Base-by-base conservation (phyloP, 2,113 vertebrate genomes). In the Gadus chalcogrammus region DNA sequence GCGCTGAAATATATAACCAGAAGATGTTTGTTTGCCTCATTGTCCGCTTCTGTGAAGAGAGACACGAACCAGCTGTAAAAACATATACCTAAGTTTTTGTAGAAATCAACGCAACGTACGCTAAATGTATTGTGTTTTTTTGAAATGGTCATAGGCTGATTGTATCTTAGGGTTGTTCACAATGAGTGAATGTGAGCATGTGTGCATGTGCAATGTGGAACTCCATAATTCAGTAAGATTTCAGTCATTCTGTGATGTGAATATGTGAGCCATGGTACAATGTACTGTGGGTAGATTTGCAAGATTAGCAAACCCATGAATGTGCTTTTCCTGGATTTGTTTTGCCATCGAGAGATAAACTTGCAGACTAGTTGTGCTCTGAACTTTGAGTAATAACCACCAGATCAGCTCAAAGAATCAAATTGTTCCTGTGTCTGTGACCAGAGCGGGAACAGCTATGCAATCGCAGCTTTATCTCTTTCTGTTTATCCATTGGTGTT, bases 321-420 rank as follows among this genome's bases (percentile, higher is more conserved):
- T 90, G 81, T 35, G 75, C 79, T 84, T 89, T 90, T 88, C 85
- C 88, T 81, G 89, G 85, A 90, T 90, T 89, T 90, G 88, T 88
- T 87, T 48, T 74, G 79, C 75, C 15, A 58, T 67, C 79, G 83
- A 85, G 83, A 85, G 88, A 88, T 87, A 90, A 58, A 88, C 85
- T 82, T 85, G 74, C 71, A 64, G 64, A 9, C 7, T 62, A 71
- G 4, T 31, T 48, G 17, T 17, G 20, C 12, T 15, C 42, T 71
- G n/a, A 15, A 72, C 31, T 64, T 69, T 16, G 27, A 31, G 31
- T 68, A 74, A 77, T 63, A 62, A 77, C 81, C 65, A 24, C 48
- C 70, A 53, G 35, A 52, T 5, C 69, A 6, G 15, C 71, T 64
- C 61, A 67, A 69, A 73, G 68, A 87, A 84, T 81, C 64, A 7